Evolutionary conservation across 2,888 invertebrate genomes (phyloP).

Genomic region (Dryocosmus kuriphilus): DNA sequence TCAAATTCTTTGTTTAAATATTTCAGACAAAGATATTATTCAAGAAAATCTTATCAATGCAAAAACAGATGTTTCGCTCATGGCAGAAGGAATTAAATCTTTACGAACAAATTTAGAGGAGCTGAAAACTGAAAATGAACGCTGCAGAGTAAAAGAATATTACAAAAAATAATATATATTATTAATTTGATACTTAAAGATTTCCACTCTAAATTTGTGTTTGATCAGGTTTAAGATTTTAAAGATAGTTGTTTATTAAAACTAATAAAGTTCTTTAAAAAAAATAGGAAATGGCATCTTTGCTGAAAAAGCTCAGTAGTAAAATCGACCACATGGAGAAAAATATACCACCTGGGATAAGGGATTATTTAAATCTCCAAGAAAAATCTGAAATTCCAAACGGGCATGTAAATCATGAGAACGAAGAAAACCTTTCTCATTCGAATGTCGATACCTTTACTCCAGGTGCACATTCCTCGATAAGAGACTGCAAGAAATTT

Average conservation of each 20-base stretch:
- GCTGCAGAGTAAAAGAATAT: conserved; percentile 10
- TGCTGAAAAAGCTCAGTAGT: conserved; percentile 52
- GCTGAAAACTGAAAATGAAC: conserved; percentile 28
- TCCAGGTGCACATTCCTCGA: conserved; percentile 26
- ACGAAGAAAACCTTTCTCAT: neutral
- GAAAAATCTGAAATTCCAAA: conserved; percentile 26
- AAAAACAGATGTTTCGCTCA: neutral
- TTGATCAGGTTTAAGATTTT: neutral
- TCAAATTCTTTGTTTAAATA: neutral
- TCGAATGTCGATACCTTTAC: conserved; percentile 18
- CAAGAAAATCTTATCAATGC: neutral
- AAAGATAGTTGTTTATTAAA: neutral
- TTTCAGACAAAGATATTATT: conserved; percentile 16
- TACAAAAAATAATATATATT: neutral
- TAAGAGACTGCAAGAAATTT: conserved; percentile 67
- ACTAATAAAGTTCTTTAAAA: neutral
- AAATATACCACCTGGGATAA: conserved; percentile 62
- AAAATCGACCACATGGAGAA: conserved; percentile 62
- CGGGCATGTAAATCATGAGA: conserved; percentile 36
- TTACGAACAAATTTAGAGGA: neutral
- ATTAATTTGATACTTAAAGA: neutral
- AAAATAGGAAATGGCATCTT: neutral
- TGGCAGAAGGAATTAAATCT: neutral
- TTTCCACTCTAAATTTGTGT: neutral
- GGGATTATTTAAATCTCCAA: conserved; percentile 48